A percentile compares a stretch with the other conserved stretches of the same genome.
Conservation (phyloP, 2,888 invertebrate species). For the Hoplodrina ambigua region DNA sequence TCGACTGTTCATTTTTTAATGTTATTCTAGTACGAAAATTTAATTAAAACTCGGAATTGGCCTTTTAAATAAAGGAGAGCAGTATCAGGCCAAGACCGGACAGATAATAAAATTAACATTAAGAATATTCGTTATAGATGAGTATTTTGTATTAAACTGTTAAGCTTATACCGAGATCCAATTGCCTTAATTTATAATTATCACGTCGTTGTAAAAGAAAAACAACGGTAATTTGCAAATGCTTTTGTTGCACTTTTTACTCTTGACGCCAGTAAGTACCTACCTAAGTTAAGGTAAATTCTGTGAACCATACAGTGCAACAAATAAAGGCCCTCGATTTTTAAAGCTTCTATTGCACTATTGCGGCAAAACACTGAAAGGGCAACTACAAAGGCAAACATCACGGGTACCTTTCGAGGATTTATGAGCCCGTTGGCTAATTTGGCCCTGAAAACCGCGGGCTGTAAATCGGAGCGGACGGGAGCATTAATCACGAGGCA, state of each 20-base stretch:
- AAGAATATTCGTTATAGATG: slow-evolving; percentile 62
- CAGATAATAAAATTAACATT: slow-evolving; percentile 74
- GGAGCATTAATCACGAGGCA: slow-evolving; percentile 75
- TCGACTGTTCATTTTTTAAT: slow-evolving; percentile 71
- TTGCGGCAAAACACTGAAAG: slow-evolving; percentile 27
- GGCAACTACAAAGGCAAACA: slow-evolving; percentile 43
- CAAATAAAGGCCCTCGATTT: slow-evolving; percentile 3
- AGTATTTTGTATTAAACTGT: slow-evolving; percentile 20
- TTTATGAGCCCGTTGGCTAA: slow-evolving; percentile 76
- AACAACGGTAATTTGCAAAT: no score
- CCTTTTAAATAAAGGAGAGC: slow-evolving; percentile 66
- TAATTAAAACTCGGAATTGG: slow-evolving; percentile 81
- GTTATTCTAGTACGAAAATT: slow-evolving; percentile 74
- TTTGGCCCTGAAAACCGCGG: slow-evolving; percentile 77
- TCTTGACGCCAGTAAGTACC: not conserved
- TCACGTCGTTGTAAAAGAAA: no score
- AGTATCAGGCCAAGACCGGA: slow-evolving; percentile 71
- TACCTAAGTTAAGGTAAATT: not conserved
- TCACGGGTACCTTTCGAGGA: slow-evolving; percentile 66
- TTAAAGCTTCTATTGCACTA: slow-evolving; percentile 22
- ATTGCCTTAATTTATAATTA: slow-evolving; percentile 10
- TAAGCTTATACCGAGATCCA: slow-evolving; percentile 8
- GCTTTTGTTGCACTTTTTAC: no score
- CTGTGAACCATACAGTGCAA: not conserved
- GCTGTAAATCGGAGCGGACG: slow-evolving; percentile 77